phyloP scores from a whole-genome alignment of 2,888 invertebrate species.

The Amblyjoppa fuscipennis region DNA sequence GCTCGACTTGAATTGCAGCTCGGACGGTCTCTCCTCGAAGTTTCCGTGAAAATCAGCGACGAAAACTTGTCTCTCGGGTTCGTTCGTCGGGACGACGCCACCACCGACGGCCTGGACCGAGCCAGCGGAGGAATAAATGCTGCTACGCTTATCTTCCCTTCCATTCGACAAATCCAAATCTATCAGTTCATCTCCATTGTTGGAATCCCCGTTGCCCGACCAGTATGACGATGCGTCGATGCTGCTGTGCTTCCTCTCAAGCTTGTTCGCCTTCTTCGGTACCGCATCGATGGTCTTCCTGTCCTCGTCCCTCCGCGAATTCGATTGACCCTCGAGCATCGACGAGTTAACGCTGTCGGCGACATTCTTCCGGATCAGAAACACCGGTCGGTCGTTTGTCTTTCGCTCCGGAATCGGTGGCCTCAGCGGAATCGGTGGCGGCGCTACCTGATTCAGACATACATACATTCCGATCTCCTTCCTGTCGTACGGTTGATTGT shows the following conservation, averaged over 20 bases:
- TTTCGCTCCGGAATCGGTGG: conserved; percentile 86
- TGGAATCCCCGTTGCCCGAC: conserved; percentile 81
- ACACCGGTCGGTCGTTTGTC: conserved; percentile 81
- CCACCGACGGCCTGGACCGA: conserved; percentile 55
- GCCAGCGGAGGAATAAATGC: conserved; percentile 42
- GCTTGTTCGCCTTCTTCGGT: conserved; percentile 83
- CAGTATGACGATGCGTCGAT: conserved; percentile 74
- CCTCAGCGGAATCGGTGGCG: conserved; percentile 85
- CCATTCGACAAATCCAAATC: conserved; percentile 73
- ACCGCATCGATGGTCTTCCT: conserved; percentile 85
- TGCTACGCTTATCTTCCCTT: conserved; percentile 34
- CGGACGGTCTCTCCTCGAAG: conserved; percentile 67
- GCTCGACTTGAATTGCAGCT: conserved; percentile 69
- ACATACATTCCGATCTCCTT: conserved; percentile 16
- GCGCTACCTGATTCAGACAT: conserved; percentile 77
- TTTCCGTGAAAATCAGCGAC: conserved; percentile 71
- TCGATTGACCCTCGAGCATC: conserved; percentile 57
- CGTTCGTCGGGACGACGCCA: conserved; percentile 67
- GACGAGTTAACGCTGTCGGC: conserved; percentile 50
- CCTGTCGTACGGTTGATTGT: not conserved
- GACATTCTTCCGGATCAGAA: conserved; percentile 62
- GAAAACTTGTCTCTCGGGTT: conserved; percentile 61
- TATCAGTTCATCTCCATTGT: conserved; percentile 80
- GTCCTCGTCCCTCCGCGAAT: conserved; percentile 61
- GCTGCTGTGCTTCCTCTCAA: conserved; percentile 75